These are phyloP conservation scores for Drosophila pandora DNA, from an alignment of 1,140 invertebrate species.

Conservation along the genomic window DNA sequence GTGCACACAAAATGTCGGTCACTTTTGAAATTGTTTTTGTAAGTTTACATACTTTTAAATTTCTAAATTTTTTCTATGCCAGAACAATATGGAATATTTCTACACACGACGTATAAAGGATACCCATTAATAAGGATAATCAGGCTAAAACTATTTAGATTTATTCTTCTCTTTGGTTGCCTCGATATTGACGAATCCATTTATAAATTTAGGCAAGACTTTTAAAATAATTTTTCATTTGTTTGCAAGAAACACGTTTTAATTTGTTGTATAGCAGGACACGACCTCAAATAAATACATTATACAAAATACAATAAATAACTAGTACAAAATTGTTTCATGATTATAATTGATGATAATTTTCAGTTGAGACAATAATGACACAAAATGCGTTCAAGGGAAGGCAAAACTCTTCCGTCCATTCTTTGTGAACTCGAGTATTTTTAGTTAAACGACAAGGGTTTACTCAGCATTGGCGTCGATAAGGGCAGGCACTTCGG, in stretches of 20 bases:
- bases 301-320: constrained; percentile 74
- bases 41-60: neutral
- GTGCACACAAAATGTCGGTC: constrained; percentile 16
- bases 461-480: constrained; percentile 47
- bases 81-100: no score
- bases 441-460: neutral
- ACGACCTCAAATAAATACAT: constrained; percentile 54
- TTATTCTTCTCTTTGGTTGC: no score
- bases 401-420: neutral
- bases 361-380: constrained; percentile 33
- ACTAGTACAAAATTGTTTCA: constrained; percentile 45
- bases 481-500: constrained; percentile 59
- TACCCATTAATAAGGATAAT: no score
- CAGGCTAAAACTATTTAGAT: no score
- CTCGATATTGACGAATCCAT: no score
- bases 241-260: constrained; percentile 48
- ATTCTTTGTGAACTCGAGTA: neutral
- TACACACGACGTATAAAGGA: no score
- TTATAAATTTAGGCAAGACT: neutral
- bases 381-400: constrained; percentile 57
- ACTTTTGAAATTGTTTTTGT: neutral
- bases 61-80: no score
- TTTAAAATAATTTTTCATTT: neutral
- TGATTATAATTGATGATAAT: constrained; percentile 36
- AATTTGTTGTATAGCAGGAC: constrained; percentile 35